phyloP scores from a whole-genome alignment of 2,888 invertebrate species.

The Tachina fera region DNA sequence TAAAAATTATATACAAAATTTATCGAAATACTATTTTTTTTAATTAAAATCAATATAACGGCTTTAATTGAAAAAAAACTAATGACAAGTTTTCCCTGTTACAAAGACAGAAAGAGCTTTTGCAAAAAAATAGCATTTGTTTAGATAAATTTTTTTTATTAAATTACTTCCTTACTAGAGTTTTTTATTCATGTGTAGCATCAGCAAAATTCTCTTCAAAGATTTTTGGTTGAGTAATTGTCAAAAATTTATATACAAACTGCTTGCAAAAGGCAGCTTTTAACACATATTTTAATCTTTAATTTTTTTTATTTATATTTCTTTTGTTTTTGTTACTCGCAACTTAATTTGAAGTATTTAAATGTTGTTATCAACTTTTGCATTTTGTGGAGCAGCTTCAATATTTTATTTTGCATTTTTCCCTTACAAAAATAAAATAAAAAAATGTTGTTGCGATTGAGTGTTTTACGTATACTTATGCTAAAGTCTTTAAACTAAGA shows the following conservation, averaged over 20 bases:
- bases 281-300: slow-evolving; percentile 61
- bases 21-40: too few relatives aligned
- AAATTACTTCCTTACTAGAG: background rate
- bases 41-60: too few relatives aligned
- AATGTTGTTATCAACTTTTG: slow-evolving; percentile 62
- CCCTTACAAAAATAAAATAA: too few relatives aligned
- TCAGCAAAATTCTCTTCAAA: background rate
- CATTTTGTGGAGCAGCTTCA: slow-evolving; percentile 25
- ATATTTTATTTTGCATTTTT: slow-evolving; percentile 27
- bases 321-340: slow-evolving; percentile 10
- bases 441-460: slow-evolving; percentile 11
- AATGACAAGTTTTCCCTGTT: too few relatives aligned
- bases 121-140: too few relatives aligned
- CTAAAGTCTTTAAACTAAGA: background rate
- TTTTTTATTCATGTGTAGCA: background rate
- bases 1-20: too few relatives aligned
- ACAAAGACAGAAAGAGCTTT: too few relatives aligned
- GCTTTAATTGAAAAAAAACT: too few relatives aligned
- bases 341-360: slow-evolving; percentile 48
- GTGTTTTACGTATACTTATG: slow-evolving; percentile 30
- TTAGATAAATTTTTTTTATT: too few relatives aligned
- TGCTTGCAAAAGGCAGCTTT: background rate
- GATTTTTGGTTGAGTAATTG: slow-evolving; percentile 50
- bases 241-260: slow-evolving; percentile 26
- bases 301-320: too few relatives aligned